A percentile compares a stretch with the other conserved stretches of the same genome.
phyloP scores from a whole-genome alignment of 2,888 invertebrate genomes.

The Drosophila tripunctata region DNA sequence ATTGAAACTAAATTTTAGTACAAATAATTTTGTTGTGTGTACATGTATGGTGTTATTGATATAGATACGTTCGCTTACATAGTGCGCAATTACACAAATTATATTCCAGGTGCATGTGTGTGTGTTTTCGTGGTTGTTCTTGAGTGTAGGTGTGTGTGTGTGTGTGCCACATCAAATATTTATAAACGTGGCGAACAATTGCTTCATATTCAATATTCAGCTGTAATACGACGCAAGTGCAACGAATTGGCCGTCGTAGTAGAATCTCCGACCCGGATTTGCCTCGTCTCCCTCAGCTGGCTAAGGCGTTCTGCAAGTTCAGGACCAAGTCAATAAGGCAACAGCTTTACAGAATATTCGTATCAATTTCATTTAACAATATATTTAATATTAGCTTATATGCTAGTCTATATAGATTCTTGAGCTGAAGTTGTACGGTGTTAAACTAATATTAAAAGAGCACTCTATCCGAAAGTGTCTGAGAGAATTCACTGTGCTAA shows the following conservation, averaged over 20 bases:
- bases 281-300: background rate
- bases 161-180: constrained; percentile 77
- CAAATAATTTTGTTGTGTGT: too few species aligned
- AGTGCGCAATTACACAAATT: constrained; percentile 59
- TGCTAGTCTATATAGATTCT: background rate
- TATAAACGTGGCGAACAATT: constrained; percentile 68
- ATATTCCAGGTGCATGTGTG: background rate
- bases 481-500: too few species aligned
- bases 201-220: constrained; percentile 79
- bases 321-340: constrained; percentile 7
- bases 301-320: too few species aligned
- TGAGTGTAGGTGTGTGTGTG: constrained; percentile 23
- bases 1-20: too few species aligned
- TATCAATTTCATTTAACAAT: background rate
- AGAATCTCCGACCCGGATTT: background rate
- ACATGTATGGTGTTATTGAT: constrained; percentile 14
- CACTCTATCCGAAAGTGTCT: too few species aligned
- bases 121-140: background rate
- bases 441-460: too few species aligned
- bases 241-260: constrained; percentile 58
- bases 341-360: constrained; percentile 19
- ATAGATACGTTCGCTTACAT: constrained; percentile 14
- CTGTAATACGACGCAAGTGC: constrained; percentile 68
- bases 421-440: too few species aligned
- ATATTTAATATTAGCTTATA: background rate